Percentiles rank a stretch among this genome's conserved stretches.
These are phyloP conservation scores for Pimpla rufipes DNA, from an alignment of 2,888 invertebrate species.

Conservation along the genomic window DNA sequence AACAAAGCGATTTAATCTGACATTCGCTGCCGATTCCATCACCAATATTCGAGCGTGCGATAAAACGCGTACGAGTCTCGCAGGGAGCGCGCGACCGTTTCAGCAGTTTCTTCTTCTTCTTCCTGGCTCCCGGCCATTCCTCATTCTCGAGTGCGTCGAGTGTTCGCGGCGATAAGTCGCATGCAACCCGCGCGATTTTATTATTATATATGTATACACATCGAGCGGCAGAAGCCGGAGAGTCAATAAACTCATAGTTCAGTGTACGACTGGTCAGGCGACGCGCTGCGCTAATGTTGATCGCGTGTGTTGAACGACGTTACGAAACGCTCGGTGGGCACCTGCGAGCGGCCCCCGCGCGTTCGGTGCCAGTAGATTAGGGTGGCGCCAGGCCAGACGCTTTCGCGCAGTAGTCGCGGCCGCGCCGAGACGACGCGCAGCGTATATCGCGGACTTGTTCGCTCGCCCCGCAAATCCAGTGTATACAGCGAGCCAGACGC, in stretches of 20 bases:
- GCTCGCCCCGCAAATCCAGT: not conserved
- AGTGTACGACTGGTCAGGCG: conserved; percentile 1
- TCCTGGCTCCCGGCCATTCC: conserved; percentile 42
- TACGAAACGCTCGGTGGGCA: conserved; percentile 46
- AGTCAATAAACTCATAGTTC: conserved; percentile 61
- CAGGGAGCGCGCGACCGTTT: conserved; percentile 27
- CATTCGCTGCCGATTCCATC: conserved; percentile 1
- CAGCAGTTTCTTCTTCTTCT: conserved; percentile 41
- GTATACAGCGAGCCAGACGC: not conserved
- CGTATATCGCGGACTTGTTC: not conserved
- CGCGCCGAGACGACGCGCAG: conserved; percentile 36
- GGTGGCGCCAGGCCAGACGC: conserved; percentile 71
- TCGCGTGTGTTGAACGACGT: conserved; percentile 22
- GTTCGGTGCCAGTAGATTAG: conserved; percentile 62
- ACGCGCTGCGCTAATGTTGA: conserved; percentile 42
- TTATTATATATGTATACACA: conserved; percentile 19
- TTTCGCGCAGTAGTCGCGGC: conserved; percentile 41
- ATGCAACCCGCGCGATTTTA: not conserved
- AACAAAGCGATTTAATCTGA: not conserved
- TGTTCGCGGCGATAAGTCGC: conserved; percentile 26
- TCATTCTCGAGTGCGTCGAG: conserved; percentile 57
- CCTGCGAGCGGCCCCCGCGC: conserved; percentile 55
- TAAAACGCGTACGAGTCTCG: conserved; percentile 4
- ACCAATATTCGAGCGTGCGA: not conserved
- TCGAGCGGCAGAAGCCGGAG: conserved; percentile 6